Base-by-base conservation (phyloP, 2,797 vertebrate genomes). In the Lophotriccus pileatus region DNA sequence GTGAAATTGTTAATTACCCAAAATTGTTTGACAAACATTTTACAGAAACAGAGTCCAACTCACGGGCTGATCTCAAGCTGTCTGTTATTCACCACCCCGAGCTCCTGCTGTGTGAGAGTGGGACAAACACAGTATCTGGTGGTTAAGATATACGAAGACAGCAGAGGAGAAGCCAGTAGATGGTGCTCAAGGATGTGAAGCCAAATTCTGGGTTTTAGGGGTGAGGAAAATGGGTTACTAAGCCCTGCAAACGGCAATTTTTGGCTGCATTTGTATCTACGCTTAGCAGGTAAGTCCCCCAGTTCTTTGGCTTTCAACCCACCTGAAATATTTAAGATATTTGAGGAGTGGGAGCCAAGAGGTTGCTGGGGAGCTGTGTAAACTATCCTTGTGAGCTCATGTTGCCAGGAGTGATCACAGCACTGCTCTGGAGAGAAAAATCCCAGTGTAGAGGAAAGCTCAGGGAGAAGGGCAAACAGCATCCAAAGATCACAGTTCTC, bases 111-210 rank as follows among this genome's bases (percentile, higher is more conserved):
- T 41, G 73, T 46, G 59, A 52, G 90, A 68, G 50, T 87, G 80
- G 88, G 83, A 76, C 80, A 79, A 37, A 72, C 17, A 56, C 18
- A 12, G 4, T 30, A 43, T 43, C 70, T 77, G 32, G 32, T 76
- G 70, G 32, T 37, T 67, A 23, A 34, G 46, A 69, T 47, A n/a
- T 44, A 39, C 9, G 0, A 77, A 80, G 7, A 44, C 46, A 22
- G 41, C 41, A 70, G 67, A 70, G 1, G 8, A 64, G 37, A 60
- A 89, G 44, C 92, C 96, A 90, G 94, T 47, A 95, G 95, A 90
- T 95, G 95, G 94, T 93, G 95, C 94, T 97, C 90, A 74, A 97
- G 95, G 86, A 93, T 47, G 59, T 6, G 30, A 74, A 89, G 94
- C 91, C 59, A 80, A 43, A 12, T 67, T 55, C 36, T 49, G 68